These are phyloP conservation scores for Lampris megalopsis DNA, from an alignment of 2,113 vertebrate genomes.

Conservation along the genomic window DNA sequence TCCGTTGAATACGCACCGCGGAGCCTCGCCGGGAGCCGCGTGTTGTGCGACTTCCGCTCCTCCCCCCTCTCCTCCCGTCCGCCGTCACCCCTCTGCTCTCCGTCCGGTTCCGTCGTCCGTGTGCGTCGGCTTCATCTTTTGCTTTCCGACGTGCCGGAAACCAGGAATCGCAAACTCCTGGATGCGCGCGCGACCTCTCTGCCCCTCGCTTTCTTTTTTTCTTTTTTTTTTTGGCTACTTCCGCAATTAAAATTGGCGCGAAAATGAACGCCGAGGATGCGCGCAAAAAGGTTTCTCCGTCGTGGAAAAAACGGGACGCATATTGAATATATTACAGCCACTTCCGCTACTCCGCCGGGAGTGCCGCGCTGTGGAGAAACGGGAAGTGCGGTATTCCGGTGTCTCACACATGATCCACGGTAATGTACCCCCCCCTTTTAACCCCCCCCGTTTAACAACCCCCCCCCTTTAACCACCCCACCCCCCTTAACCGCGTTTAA, in stretches of 20 bases:
- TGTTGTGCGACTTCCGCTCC: slow-evolving; percentile 81
- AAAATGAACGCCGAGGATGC: background rate
- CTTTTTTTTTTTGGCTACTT: slow-evolving; percentile 7
- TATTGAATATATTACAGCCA: no score
- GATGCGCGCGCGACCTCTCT: slow-evolving; percentile 11
- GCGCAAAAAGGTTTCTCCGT: background rate
- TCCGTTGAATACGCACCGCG: slow-evolving; percentile 55
- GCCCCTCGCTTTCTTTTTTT: background rate
- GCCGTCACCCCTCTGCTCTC: slow-evolving; percentile 84
- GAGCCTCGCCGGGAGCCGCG: slow-evolving; percentile 77
- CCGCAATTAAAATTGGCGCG: background rate
- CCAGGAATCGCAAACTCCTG: no score
- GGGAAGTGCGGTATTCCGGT: no score
- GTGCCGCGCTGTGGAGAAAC: no score
- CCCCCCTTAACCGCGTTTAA: slow-evolving; percentile 24
- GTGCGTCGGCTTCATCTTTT: no score
- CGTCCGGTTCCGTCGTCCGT: no score
- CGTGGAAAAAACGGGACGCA: background rate
- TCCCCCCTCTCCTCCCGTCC: slow-evolving; percentile 82
- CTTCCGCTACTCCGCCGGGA: no score
- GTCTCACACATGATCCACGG: no score
- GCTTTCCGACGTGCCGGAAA: background rate
- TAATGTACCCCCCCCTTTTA: no score
- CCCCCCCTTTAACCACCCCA: background rate
- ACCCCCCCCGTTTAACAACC: background rate